A percentile compares a stretch with the other conserved stretches of the same genome.
Evolutionary conservation across 2,888 invertebrate species (phyloP).

Genomic region (Tigriopus californicus): DNA sequence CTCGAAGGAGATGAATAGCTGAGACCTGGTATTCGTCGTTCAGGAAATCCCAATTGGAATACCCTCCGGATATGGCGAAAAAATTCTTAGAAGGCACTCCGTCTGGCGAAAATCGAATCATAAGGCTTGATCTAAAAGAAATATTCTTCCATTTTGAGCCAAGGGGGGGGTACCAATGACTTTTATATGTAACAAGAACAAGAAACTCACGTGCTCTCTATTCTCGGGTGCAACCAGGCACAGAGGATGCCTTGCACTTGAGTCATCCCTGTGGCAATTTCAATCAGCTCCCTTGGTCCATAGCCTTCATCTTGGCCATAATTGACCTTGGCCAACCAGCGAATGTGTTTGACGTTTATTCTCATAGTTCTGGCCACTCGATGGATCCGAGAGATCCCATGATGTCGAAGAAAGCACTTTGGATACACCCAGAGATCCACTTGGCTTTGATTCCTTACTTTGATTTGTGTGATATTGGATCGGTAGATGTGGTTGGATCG

Average conservation of each 20-base stretch:
- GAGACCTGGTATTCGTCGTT: constrained; percentile 12
- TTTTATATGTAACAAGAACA: neutral
- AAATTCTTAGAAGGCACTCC: constrained; percentile 5
- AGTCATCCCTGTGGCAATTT: neutral
- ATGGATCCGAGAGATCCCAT: constrained; percentile 11
- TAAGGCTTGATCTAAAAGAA: constrained; percentile 1
- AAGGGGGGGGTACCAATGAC: too few species aligned
- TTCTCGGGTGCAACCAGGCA: constrained; percentile 10
- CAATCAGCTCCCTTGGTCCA: neutral
- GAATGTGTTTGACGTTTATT: constrained; percentile 3
- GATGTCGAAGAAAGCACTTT: constrained; percentile 10
- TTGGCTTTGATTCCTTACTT: neutral
- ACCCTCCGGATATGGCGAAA: neutral
- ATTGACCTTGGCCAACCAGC: constrained; percentile 15
- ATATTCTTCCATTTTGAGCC: neutral
- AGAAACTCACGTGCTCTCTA: neutral
- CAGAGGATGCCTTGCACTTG: constrained; percentile 5
- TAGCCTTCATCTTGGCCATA: constrained; percentile 2
- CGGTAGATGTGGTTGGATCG: neutral
- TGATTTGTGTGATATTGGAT: neutral
- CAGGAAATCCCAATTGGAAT: neutral
- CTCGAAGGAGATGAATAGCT: constrained; percentile 11
- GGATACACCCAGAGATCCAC: constrained; percentile 14
- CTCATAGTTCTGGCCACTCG: constrained; percentile 5
- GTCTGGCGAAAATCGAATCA: constrained; percentile 7